These are phyloP conservation scores for Psophia crepitans DNA, from an alignment of 2,113 vertebrate species.

Conservation along the genomic window DNA sequence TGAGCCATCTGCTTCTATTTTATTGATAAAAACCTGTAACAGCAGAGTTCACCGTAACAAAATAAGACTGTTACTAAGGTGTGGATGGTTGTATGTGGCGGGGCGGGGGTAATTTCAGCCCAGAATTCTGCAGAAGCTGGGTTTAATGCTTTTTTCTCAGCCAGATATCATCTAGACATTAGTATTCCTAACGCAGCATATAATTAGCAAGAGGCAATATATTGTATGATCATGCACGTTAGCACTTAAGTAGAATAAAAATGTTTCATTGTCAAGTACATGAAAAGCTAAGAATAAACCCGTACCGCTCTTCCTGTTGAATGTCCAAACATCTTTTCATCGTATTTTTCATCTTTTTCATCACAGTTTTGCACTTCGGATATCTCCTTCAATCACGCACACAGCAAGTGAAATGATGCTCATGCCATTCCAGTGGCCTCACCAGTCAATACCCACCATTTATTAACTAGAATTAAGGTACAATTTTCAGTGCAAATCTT, in stretches of 20 bases:
- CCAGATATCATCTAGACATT: slow-evolving; percentile 38
- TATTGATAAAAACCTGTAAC: slow-evolving; percentile 71
- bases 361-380: slow-evolving; percentile 22
- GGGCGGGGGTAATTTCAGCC: background rate
- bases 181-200: slow-evolving; percentile 53
- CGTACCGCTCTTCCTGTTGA: slow-evolving; percentile 14
- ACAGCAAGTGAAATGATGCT: background rate
- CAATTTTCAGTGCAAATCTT: background rate
- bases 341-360: background rate
- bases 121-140: slow-evolving; percentile 60
- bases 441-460: background rate
- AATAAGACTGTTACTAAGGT: slow-evolving; percentile 52
- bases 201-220: slow-evolving; percentile 73
- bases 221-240: slow-evolving; percentile 74
- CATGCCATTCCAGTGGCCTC: background rate
- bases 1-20: slow-evolving; percentile 74
- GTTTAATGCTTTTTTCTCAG: background rate
- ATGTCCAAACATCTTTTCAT: slow-evolving; percentile 38
- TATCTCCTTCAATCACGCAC: background rate
- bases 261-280: slow-evolving; percentile 48
- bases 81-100: slow-evolving; percentile 14
- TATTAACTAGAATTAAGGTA: background rate
- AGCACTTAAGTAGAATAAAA: slow-evolving; percentile 72
- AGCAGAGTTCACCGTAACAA: slow-evolving; percentile 46
- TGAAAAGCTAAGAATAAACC: slow-evolving; percentile 52